Evolutionary conservation across 2,113 vertebrate genomes (phyloP).

Genomic region (Mugil cephalus): DNA sequence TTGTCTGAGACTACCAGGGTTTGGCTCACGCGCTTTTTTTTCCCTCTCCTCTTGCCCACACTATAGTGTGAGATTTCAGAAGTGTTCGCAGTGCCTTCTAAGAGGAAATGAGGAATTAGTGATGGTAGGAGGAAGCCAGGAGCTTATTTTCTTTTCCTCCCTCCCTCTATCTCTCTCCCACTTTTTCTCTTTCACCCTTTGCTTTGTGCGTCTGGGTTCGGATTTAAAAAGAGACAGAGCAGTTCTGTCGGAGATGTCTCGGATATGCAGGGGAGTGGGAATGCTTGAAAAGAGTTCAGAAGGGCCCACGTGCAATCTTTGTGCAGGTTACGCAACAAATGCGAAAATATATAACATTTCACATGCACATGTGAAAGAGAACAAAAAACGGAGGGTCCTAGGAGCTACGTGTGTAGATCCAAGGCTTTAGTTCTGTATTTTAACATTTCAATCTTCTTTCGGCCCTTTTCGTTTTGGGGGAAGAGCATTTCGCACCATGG

Average conservation of each 20-base stretch:
- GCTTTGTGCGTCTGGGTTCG: conserved; percentile 68
- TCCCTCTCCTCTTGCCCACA: conserved; percentile 78
- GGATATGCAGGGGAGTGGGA: conserved; percentile 53
- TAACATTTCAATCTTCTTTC: conserved; percentile 7
- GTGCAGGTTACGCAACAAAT: neutral
- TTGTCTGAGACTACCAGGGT: conserved; percentile 78
- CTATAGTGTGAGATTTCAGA: conserved; percentile 73
- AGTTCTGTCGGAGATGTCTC: conserved; percentile 68
- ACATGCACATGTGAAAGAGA: conserved; percentile 24
- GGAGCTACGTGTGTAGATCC: neutral
- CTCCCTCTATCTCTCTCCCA: conserved; percentile 44
- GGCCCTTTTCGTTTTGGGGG: conserved; percentile 10
- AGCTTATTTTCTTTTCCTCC: conserved; percentile 78
- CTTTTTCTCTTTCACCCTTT: conserved; percentile 63
- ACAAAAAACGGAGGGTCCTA: neutral
- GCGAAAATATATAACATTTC: conserved; percentile 21
- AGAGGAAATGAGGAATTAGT: conserved; percentile 86
- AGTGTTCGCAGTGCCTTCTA: conserved; percentile 73
- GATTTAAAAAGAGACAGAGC: conserved; percentile 68
- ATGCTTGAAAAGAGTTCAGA: conserved; percentile 32
- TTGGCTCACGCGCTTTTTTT: conserved; percentile 70
- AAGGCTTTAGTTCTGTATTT: conserved; percentile 6
- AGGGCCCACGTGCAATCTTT: neutral
- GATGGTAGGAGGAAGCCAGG: conserved; percentile 82
- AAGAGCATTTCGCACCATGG: neutral